Base-by-base conservation (phyloP, 2,113 vertebrate species). In the Pseudorhombus dupliciocellatus region DNA sequence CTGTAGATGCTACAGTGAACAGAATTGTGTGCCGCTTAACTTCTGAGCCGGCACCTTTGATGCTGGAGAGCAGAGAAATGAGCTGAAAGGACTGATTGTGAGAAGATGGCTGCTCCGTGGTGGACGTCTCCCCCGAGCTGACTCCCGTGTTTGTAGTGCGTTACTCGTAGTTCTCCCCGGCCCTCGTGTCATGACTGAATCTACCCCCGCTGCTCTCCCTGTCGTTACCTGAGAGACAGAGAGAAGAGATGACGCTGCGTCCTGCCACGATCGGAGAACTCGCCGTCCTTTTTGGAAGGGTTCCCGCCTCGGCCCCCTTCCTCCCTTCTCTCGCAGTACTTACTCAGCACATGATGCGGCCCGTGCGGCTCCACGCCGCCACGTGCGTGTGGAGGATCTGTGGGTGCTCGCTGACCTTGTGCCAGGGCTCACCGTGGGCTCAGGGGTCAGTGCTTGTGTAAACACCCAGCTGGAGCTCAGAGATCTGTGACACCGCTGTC, bases 201-300 rank as follows among this genome's bases (percentile, higher is more conserved):
- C 84, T 66, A 70, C 66, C 76, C 56, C 72, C 59, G 46, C n/a
- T 40, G 9, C 25, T 61, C 62, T 63, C 24, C 74, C 61, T 81
- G 66, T 53, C 59, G 81, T 88, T 84, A 92, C 88, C 87, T 87
- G 86, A 92, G 88, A 87, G 85, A 89, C 79, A 44, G 64, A 69
- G 61, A 79, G 82, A 91, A 87, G 73, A 81, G 84, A 88, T 90
- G 88, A 93, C 75, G 65, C 68, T 51, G 80, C 69, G 56, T 85
- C 87, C 75, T 73, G 77, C 77, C 59, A 57, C 44, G 77, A 86
- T 60, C 28, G 1, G 85, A 92, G 87, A 91, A 90, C 89, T 91
- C 78, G 8, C 68, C 69, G 77, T 92, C 84, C 90, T 91, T 90
- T 90, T 90, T 86, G 86, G 80, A 89, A 79, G 62, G 53, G 70